Evolutionary conservation across 2,113 vertebrate species (phyloP), one percentile per base, ranked within the genome.

Genomic region (Phoxinus phoxinus): DNA sequence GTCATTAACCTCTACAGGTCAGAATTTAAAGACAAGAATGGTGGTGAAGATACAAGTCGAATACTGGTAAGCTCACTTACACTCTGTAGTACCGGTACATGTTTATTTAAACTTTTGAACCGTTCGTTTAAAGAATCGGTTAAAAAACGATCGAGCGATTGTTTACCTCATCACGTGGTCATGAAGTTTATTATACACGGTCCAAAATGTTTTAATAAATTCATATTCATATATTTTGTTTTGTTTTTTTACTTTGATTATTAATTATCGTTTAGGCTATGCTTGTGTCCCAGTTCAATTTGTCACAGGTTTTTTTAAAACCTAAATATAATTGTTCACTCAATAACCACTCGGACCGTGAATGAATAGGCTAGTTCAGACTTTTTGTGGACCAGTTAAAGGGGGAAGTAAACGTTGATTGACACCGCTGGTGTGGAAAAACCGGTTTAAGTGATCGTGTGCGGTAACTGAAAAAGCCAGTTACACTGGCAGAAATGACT

Each of bases 51-150:
- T 88, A 21, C 69, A 30, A 77, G 51, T 86, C 0, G 81, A 88
- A 72, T 84, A 84, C 84, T 86, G 84, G 77, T 86, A 65, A 86
- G 81, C 10, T 85, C 25, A 53, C 15, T 32, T 72, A 30, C 5
- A 2, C 73, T 79, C 59, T 7, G 23, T n/a, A n/a, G n/a, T n/a
- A n/a, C n/a, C n/a, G n/a, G n/a, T n/a, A n/a, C n/a, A n/a, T n/a
- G n/a, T n/a, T n/a, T n/a, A n/a, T n/a, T n/a, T n/a, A n/a, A n/a
- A n/a, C 23, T 44, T 44, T 73, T 12, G 37, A 73, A 46, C 37
- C 19, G 6, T 19, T 71, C 2, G 4, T 6, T 44, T 25, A 73
- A 73, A 44, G 23, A 73, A 21, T 23, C 23, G 37, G 6, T 25
- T 72, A 9, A 23, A 41, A 37, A 5, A 12, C 67, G 9, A 71